Percentiles rank a stretch among this genome's conserved stretches.
phyloP scores from a whole-genome alignment of 2,888 invertebrate species.

The Amphipoea lucens region DNA sequence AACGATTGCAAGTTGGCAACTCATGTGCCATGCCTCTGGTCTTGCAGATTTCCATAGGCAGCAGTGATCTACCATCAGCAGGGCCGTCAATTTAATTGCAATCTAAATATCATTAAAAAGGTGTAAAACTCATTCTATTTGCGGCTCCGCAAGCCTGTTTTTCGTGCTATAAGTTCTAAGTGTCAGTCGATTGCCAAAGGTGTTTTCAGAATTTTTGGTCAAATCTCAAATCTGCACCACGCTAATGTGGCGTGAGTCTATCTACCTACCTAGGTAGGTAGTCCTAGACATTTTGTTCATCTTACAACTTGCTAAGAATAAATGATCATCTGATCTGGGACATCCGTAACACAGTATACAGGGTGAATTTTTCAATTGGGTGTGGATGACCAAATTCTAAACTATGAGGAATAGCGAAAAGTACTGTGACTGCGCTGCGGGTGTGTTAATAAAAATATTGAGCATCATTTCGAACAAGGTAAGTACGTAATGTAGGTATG shows the following conservation, averaged over 20 bases:
- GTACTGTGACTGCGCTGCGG: no score
- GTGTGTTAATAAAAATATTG: no score
- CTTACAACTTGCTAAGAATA: background rate
- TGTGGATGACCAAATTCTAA: no score
- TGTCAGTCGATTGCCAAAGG: background rate
- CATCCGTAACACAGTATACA: background rate
- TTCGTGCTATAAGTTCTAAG: background rate
- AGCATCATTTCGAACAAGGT: no score
- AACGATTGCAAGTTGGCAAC: background rate
- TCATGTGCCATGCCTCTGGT: background rate
- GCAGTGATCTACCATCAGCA: background rate
- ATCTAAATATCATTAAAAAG: background rate
- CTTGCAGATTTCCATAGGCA: background rate
- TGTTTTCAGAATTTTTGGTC: background rate
- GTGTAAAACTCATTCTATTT: background rate
- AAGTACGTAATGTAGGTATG: no score
- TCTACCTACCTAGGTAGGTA: background rate
- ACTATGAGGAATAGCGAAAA: no score
- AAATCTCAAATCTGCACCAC: no score
- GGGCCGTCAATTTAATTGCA: background rate
- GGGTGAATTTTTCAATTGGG: no score
- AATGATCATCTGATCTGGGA: background rate
- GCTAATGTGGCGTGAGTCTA: no score
- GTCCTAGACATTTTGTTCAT: background rate
- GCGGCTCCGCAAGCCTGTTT: background rate